Percentiles rank a stretch among this genome's conserved stretches.
Conservation (phyloP, 1,140 invertebrate species). For the Bombus impatiens region DNA sequence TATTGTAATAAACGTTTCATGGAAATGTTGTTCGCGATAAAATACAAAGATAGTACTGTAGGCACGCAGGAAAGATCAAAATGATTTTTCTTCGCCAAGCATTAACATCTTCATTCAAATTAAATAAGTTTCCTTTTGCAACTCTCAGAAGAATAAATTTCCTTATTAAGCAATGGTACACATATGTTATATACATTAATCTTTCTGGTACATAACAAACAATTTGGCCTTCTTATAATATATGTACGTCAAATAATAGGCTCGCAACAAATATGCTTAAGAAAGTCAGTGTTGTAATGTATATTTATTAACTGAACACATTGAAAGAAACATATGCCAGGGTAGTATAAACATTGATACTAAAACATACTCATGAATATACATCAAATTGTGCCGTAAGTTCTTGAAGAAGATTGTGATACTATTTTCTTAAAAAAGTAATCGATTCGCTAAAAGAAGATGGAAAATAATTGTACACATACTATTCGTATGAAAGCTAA, state of each 20-base stretch:
- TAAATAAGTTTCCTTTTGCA: neutral
- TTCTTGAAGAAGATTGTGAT: neutral
- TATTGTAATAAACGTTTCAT: neutral
- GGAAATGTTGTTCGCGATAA: neutral
- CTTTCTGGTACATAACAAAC: neutral
- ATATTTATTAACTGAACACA: constrained; percentile 17
- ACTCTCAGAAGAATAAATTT: neutral
- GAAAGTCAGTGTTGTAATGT: neutral
- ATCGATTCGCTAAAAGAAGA: neutral
- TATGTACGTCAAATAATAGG: neutral
- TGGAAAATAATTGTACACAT: neutral
- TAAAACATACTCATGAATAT: neutral
- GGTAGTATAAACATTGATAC: constrained; percentile 1
- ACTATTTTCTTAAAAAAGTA: neutral
- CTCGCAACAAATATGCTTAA: neutral
- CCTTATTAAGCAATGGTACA: neutral
- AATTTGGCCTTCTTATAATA: neutral
- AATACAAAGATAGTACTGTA: neutral
- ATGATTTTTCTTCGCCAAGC: constrained; percentile 15
- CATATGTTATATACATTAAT: neutral
- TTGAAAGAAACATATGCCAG: neutral
- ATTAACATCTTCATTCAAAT: constrained; percentile 28
- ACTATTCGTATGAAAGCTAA: neutral
- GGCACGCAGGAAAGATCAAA: neutral
- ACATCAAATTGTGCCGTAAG: constrained; percentile 13